phyloP scores from a whole-genome alignment of 2,113 vertebrate genomes.

The Oryzias melastigma region DNA sequence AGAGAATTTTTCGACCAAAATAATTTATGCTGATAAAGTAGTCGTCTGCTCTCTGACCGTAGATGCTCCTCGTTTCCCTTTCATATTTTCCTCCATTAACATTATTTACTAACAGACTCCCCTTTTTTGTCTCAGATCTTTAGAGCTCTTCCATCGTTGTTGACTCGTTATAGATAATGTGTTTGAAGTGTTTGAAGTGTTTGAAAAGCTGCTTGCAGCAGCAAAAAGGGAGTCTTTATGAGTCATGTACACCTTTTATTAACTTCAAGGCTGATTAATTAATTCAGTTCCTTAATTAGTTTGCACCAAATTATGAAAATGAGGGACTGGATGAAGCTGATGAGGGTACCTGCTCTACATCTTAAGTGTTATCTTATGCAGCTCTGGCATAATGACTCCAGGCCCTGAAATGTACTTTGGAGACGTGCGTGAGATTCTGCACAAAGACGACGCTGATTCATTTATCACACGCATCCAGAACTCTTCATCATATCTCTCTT shows the following conservation, averaged over 20 bases:
- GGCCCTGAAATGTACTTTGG: constrained; percentile 15
- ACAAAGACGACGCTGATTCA: not conserved
- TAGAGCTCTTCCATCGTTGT: too few relatives aligned
- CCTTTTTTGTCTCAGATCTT: too few relatives aligned
- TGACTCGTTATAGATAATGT: not conserved
- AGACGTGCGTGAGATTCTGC: not conserved
- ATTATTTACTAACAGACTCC: too few relatives aligned
- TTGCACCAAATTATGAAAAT: constrained; percentile 22
- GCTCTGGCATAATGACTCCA: constrained; percentile 4
- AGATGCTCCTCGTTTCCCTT: too few relatives aligned
- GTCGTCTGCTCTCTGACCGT: too few relatives aligned
- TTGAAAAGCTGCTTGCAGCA: not conserved
- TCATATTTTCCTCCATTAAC: too few relatives aligned
- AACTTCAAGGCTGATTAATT: constrained; percentile 7
- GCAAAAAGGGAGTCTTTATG: constrained; percentile 13
- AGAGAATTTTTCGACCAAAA: too few relatives aligned
- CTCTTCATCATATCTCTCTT: not conserved
- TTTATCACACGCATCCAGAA: not conserved
- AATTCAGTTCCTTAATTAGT: constrained; percentile 20
- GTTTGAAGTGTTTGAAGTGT: not conserved
- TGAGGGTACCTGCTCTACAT: constrained; percentile 10
- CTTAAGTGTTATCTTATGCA: constrained; percentile 3
- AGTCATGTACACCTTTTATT: constrained; percentile 11
- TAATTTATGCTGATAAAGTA: too few relatives aligned
- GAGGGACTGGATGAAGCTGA: constrained; percentile 17